Evolutionary conservation across 2,888 invertebrate species (phyloP).

Genomic region (Epistrophella euchroma): DNA sequence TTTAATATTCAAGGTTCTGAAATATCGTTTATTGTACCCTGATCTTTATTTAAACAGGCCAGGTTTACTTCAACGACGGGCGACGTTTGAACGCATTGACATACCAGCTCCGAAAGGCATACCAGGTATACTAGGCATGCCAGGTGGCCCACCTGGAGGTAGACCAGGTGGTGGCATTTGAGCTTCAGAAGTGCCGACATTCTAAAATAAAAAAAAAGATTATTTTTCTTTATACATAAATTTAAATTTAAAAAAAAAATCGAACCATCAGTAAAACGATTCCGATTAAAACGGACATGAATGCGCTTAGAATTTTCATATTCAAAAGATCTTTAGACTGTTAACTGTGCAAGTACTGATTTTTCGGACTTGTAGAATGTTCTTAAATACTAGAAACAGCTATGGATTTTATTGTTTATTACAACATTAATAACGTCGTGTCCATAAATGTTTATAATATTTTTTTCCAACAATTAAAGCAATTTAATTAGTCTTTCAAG

Average conservation of each 20-base stretch:
- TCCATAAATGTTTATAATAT: not conserved
- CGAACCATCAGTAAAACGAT: slow-evolving; percentile 16
- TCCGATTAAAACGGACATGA: not conserved
- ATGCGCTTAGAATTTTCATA: not conserved
- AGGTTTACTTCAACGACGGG: not conserved
- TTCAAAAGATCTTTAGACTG: not conserved
- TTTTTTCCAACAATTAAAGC: not conserved
- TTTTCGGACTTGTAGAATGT: not conserved
- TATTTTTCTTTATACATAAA: not conserved
- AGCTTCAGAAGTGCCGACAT: slow-evolving; percentile 2
- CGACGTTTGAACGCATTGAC: not conserved
- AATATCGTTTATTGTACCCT: not conserved
- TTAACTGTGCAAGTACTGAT: not conserved
- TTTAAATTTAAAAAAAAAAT: not conserved
- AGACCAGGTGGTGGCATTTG: slow-evolving; percentile 4
- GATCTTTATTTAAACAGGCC: accelerated
- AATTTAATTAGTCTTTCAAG: not conserved
- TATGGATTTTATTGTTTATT: not conserved
- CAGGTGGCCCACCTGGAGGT: slow-evolving; percentile 11
- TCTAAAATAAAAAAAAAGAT: slow-evolving; percentile 11
- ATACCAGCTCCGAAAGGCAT: not conserved
- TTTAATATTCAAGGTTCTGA: not conserved
- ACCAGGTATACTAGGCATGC: not conserved
- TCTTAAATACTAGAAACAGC: slow-evolving; percentile 16
- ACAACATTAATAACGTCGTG: not conserved